Conservation (phyloP, 2,797 vertebrate species). For the Sitta carolinensis region DNA sequence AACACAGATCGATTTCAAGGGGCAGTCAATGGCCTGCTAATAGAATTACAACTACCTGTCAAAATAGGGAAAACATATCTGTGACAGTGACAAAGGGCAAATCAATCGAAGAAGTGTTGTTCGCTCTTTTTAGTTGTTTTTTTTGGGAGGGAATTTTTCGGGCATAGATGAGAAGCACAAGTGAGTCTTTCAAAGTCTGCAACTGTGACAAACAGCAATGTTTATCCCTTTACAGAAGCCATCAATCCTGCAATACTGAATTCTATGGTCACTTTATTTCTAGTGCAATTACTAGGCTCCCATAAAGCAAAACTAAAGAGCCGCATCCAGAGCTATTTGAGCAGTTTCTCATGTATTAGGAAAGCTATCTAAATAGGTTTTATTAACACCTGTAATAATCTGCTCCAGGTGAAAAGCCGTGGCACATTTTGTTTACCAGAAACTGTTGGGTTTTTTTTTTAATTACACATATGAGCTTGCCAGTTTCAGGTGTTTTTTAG, state of each 20-base stretch:
- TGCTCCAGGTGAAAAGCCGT: constrained; percentile 44
- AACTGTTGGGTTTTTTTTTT: not conserved
- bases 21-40: constrained; percentile 81
- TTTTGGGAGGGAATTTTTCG: not conserved
- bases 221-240: not conserved
- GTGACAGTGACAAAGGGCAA: constrained; percentile 79
- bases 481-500: constrained; percentile 43
- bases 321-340: constrained; percentile 14
- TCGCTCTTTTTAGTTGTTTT: not conserved
- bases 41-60: constrained; percentile 86
- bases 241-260: not conserved
- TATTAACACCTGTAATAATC: constrained; percentile 57
- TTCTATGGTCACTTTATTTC: not conserved
- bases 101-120: constrained; percentile 77
- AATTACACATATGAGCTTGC: not conserved
- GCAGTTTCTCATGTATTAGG: constrained; percentile 25
- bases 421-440: constrained; percentile 9
- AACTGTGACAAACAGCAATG: constrained; percentile 33
- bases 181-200: constrained; percentile 30
- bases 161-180: constrained; percentile 42
- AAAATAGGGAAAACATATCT: constrained; percentile 82
- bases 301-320: not conserved
- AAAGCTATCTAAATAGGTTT: constrained; percentile 10
- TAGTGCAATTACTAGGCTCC: not conserved
- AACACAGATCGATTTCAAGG: constrained; percentile 76